phyloP scores from a whole-genome alignment of 2,888 invertebrate genomes.

The Hymenopus coronatus region DNA sequence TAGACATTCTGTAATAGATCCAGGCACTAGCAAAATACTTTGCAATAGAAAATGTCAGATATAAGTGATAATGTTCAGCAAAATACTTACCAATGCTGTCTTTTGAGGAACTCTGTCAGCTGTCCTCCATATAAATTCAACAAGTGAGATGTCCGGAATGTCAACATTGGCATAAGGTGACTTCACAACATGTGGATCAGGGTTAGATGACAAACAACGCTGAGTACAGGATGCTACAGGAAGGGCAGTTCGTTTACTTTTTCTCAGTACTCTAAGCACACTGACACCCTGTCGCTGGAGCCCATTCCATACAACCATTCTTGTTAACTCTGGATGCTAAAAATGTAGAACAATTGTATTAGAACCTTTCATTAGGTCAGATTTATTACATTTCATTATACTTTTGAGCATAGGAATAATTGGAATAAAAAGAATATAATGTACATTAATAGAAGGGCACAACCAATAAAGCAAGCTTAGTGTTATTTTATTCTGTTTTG shows the following conservation, averaged over 20 bases:
- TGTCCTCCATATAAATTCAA: constrained; percentile 59
- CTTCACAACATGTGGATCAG: constrained; percentile 1
- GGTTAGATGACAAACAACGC: neutral
- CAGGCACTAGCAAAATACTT: no score
- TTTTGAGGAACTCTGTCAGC: constrained; percentile 56
- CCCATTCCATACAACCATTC: neutral
- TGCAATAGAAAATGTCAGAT: neutral
- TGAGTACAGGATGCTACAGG: neutral
- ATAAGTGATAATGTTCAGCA: neutral
- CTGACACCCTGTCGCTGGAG: neutral
- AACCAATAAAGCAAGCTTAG: no score
- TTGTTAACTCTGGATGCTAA: neutral
- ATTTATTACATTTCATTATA: no score
- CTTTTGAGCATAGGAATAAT: no score
- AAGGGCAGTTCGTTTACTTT: neutral
- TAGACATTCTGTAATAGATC: no score
- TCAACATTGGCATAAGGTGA: constrained; percentile 51
- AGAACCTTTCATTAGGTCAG: no score
- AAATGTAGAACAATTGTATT: neutral
- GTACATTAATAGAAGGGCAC: no score
- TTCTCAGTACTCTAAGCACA: neutral
- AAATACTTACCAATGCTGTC: constrained; percentile 61
- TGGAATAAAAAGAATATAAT: no score
- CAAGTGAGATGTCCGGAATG: constrained; percentile 56
- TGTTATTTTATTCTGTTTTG: no score